Conservation (phyloP, 2,888 invertebrate genomes). For the Philhelius pedissequus region DNA sequence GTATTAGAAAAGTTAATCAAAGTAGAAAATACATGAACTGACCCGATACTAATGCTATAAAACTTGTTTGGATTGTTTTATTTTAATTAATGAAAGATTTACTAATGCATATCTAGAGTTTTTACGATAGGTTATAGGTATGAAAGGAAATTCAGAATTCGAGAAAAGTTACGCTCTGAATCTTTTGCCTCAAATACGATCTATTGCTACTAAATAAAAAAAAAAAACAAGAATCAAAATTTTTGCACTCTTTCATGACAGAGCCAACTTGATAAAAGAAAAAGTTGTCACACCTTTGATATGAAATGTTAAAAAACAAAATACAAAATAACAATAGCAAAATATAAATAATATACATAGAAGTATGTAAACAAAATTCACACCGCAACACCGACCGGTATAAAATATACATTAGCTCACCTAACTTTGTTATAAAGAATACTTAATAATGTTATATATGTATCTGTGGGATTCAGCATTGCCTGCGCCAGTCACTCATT, state of each 20-base stretch:
- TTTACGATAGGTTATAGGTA: neutral
- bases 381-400: neutral
- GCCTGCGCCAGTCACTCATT: neutral
- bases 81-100: too few relatives aligned
- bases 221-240: neutral
- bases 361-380: neutral
- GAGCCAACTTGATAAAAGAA: neutral
- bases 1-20: too few relatives aligned
- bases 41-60: too few relatives aligned
- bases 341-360: neutral
- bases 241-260: neutral
- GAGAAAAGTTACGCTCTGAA: neutral
- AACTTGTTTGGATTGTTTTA: too few relatives aligned
- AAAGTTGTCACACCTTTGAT: neutral
- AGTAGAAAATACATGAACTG: too few relatives aligned
- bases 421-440: neutral
- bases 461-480: neutral
- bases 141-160: neutral
- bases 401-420: neutral
- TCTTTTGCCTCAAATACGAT: neutral
- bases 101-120: too few relatives aligned
- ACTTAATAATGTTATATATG: neutral
- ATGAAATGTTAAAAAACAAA: neutral
- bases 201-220: neutral
- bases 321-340: neutral